phyloP scores from a whole-genome alignment of 2,797 vertebrate genomes.

The Pseudopleuronectes americanus region DNA sequence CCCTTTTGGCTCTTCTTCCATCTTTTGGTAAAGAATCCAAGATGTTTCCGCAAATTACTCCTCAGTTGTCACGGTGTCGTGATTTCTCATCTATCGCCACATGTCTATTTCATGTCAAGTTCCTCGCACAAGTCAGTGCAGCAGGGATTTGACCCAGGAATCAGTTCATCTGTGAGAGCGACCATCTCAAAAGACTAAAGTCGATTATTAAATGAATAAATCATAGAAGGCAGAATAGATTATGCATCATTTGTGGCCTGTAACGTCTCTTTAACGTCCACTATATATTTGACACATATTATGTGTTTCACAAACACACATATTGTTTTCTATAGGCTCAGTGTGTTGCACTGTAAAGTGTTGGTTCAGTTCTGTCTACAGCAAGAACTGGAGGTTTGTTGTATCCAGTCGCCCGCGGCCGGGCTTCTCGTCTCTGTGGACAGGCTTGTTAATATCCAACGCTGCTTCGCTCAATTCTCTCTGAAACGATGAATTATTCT shows the following conservation, averaged over 20 bases:
- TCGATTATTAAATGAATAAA: too few relatives aligned
- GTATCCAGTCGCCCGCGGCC: conserved; percentile 27
- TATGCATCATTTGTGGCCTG: background rate
- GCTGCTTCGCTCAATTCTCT: conserved; percentile 46
- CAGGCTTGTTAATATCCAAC: conserved; percentile 35
- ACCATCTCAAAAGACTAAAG: too few relatives aligned
- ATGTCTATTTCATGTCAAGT: too few relatives aligned
- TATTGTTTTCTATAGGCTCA: background rate
- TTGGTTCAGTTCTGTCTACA: conserved; percentile 17
- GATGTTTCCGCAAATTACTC: too few relatives aligned
- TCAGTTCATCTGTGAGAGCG: too few relatives aligned
- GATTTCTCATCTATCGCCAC: too few relatives aligned
- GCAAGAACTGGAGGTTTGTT: conserved; percentile 30
- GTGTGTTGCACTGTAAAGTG: conserved; percentile 13
- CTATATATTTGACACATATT: background rate
- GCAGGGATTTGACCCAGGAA: too few relatives aligned
- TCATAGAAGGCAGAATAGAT: background rate
- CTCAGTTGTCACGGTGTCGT: too few relatives aligned
- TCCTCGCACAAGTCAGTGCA: too few relatives aligned
- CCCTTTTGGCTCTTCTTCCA: too few relatives aligned
- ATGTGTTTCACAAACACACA: background rate
- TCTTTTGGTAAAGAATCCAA: too few relatives aligned
- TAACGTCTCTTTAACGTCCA: background rate
- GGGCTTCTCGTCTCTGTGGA: conserved; percentile 40
- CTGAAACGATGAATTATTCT: conserved; percentile 68